Evolutionary conservation across 2,797 vertebrate species (phyloP).

Genomic region (Taeniopygia guttata): DNA sequence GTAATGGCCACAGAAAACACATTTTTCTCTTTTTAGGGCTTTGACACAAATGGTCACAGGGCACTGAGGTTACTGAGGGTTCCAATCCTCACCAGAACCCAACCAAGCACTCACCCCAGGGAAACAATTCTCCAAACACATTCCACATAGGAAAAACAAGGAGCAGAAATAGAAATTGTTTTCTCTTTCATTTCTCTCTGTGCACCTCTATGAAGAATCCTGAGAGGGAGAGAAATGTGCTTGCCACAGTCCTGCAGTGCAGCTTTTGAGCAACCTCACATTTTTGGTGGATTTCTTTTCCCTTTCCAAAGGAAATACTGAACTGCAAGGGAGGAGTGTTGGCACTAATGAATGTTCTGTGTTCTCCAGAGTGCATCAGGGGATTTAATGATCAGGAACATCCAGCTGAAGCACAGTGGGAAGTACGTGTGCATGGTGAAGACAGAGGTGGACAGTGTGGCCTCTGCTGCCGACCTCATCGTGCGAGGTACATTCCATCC

Average conservation of each 20-base stretch:
- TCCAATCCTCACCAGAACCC: too few species aligned
- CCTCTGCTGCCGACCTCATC: conserved; percentile 87
- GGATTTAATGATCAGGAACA: conserved; percentile 94
- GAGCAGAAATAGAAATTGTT: too few species aligned
- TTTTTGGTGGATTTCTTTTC: neutral
- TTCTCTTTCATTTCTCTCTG: too few species aligned
- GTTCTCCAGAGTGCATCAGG: conserved; percentile 84
- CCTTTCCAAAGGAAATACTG: neutral
- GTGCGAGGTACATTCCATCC: conserved; percentile 83
- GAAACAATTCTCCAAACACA: too few species aligned
- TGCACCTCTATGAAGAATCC: too few species aligned
- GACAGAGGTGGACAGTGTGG: conserved; percentile 90
- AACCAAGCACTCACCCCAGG: too few species aligned
- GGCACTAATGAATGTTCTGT: neutral
- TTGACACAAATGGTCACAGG: neutral
- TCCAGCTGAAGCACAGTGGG: conserved; percentile 91
- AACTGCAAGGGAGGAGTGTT: neutral
- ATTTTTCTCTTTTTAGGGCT: neutral
- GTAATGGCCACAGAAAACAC: neutral
- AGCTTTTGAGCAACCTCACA: neutral
- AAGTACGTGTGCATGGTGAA: conserved; percentile 91
- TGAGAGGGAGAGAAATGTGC: too few species aligned
- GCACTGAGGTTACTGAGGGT: neutral
- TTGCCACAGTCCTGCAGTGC: neutral
- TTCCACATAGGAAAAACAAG: too few species aligned